Base-by-base conservation (phyloP, 1,140 invertebrate genomes). In the Thaumatotibia leucotreta region DNA sequence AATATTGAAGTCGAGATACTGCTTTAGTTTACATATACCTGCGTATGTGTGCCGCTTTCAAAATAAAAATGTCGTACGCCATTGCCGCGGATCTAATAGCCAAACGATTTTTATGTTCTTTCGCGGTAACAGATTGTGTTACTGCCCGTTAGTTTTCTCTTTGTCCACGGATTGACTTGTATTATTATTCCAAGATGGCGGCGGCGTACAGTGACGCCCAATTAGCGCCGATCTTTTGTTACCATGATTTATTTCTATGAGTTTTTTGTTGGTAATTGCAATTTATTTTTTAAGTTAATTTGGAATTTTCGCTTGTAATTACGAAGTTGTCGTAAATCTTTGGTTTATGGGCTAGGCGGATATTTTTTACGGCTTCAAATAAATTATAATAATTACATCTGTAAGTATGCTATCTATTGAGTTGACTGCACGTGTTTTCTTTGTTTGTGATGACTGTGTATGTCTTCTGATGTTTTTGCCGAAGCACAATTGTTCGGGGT, bases 81-180 rank as follows among this genome's bases (percentile, higher is more conserved):
- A 63, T 68, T 66, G 70, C 70, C 74, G 77, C 72, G 73, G 77
- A 82, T 84, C 83, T 82, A 83, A 86, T 82, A 83, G 73, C 77
- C 73, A 72, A 75, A 70, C 65, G 67, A 76, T 66, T 86, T 89
- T 89, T 84, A 89, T 88, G 82, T 77, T 84, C 75, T 73, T 89
- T 89, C 84, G 77, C 77, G 73, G 86, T 85, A 88, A 73, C 66
- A 78, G 72, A 78, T 86, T 82, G 72, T 80, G 80, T 86, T 86
- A 83, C 68, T 69, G 72, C 61, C 72, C 61, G 33, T 67, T 65
- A 70, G 52, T 67, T 79, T 80, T 82, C 75, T 77, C 69, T 84
- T 83, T 84, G 81, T 75, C 65, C 65, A 72, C 63, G 64, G 66
- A 83, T 80, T 75, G 75, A 68, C 68, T 84, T 80, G 82, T 72